Base-by-base conservation (phyloP, 2,113 vertebrate species). In the Phylloscopus trochiloides region DNA sequence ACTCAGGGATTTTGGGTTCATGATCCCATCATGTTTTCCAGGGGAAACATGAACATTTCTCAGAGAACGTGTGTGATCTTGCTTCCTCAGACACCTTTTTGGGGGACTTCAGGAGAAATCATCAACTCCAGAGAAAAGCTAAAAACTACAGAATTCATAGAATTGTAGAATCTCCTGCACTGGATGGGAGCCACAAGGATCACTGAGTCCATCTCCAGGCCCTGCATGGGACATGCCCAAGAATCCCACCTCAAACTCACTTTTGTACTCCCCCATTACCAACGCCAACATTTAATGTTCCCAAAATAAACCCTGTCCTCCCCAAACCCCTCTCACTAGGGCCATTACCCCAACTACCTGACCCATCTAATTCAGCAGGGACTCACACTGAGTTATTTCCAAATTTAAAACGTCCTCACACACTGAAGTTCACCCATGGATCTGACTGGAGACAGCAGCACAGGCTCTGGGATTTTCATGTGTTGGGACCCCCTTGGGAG, bases 1-100 rank as follows among this genome's bases (percentile, higher is more conserved):
- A 18, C 16, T 20, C 31, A 9, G 34, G 43, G 12, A 13, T 42
- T 47, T 14, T 0, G 26, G 17, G 42, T 11, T 73, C 2, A 2
- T 2, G 10, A 58, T 25, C 20, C 54, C 32, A 40, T 17, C 0
- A 1, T 2, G 0, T 82, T 38, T 84, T 42, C 51, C 59, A n/a
- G 25, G 3, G 38, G 18, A 11, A 91, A 45, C 32, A 28, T 0
- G 12, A 55, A 45, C 1, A 0, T 67, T 76, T 76, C 91, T 80
- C 63, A 43, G 68, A 50, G 34, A 74, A 50, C 43, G 22, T 1
- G 0, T 8, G 38, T 10, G 32, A 21, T 55, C 45, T 47, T 6
- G 2, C 10, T 71, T 79, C 38, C 51, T 48, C 67, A 67, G 62
- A 17, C n/a, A 45, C n/a, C n/a, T 43, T 62, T 29, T 4, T 32